Conservation (phyloP, 2,797 vertebrate genomes). For the Microchirus variegatus region DNA sequence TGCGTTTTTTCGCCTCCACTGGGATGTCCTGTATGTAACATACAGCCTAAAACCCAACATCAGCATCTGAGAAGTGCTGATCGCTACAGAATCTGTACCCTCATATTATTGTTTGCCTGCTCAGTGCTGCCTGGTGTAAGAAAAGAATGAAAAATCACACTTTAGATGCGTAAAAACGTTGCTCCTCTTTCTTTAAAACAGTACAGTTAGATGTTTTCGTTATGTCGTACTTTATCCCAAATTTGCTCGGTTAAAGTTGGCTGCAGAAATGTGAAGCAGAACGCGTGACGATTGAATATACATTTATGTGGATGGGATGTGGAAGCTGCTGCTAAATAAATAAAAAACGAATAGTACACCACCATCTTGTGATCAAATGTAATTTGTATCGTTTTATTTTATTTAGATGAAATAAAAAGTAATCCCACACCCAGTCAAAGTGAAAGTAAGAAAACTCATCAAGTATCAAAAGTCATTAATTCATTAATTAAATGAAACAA, state of each 20-base stretch:
- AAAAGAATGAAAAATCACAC: constrained; percentile 12
- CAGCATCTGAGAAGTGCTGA: constrained; percentile 73
- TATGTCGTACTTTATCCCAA: background rate
- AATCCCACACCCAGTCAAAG: too few relatives aligned
- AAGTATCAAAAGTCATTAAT: too few relatives aligned
- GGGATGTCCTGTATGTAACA: constrained; percentile 3
- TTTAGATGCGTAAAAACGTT: too few relatives aligned
- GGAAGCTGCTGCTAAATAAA: background rate
- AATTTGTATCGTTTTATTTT: too few relatives aligned
- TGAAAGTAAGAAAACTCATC: too few relatives aligned
- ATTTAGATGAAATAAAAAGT: too few relatives aligned
- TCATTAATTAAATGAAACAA: too few relatives aligned
- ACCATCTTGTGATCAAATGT: too few relatives aligned
- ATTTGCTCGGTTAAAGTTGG: background rate
- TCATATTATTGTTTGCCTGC: constrained; percentile 70
- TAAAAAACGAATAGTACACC: too few relatives aligned
- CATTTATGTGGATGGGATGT: background rate
- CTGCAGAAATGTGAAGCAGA: background rate
- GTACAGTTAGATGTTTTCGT: too few relatives aligned
- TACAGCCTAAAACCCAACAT: constrained; percentile 37
- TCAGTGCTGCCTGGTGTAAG: background rate
- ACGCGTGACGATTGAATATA: background rate
- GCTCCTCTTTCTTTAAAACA: too few relatives aligned
- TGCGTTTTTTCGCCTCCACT: constrained; percentile 12
- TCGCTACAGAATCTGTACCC: constrained; percentile 35